Conservation (phyloP, 2,797 vertebrate species). For the Protosalanx chinensis region DNA sequence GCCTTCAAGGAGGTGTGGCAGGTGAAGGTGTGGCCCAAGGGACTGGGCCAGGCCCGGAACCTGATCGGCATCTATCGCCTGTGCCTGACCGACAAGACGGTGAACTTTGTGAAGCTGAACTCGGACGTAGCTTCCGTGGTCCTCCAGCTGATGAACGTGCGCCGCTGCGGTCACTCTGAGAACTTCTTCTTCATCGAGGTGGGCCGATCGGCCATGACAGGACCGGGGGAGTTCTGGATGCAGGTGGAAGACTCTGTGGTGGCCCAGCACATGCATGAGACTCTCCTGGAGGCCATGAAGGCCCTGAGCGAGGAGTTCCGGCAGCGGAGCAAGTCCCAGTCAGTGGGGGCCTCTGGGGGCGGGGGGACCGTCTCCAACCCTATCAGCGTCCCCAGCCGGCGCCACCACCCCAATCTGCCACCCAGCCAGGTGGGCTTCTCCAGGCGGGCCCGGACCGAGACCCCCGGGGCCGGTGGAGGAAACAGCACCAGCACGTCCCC, state of each 20-base stretch:
- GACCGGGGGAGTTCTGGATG: conserved; percentile 81
- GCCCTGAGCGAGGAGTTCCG: conserved; percentile 86
- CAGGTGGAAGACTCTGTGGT: conserved; percentile 80
- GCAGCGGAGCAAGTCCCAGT: conserved; percentile 78
- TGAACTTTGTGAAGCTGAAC: conserved; percentile 82
- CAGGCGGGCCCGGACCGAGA: conserved; percentile 74
- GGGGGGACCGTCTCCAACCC: conserved; percentile 79
- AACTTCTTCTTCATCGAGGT: conserved; percentile 90
- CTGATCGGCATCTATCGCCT: conserved; percentile 81
- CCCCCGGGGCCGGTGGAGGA: conserved; percentile 67
- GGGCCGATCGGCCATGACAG: conserved; percentile 76
- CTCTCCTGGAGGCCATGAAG: conserved; percentile 86
- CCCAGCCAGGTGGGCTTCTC: conserved; percentile 79
- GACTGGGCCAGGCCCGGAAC: conserved; percentile 78
- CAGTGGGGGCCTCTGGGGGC: conserved; percentile 74
- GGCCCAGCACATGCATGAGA: conserved; percentile 88
- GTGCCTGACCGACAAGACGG: conserved; percentile 82
- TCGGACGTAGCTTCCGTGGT: conserved; percentile 76
- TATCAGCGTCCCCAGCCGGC: conserved; percentile 79
- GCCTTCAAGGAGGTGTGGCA: conserved; percentile 88
- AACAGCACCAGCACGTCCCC: conserved; percentile 79
- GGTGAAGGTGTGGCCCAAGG: conserved; percentile 82
- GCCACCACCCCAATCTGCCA: conserved; percentile 75
- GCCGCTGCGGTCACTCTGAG: conserved; percentile 81
- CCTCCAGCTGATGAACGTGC: conserved; percentile 83